Base-by-base conservation (phyloP, 2,888 invertebrate genomes). In the Chrysomela aeneicollis region DNA sequence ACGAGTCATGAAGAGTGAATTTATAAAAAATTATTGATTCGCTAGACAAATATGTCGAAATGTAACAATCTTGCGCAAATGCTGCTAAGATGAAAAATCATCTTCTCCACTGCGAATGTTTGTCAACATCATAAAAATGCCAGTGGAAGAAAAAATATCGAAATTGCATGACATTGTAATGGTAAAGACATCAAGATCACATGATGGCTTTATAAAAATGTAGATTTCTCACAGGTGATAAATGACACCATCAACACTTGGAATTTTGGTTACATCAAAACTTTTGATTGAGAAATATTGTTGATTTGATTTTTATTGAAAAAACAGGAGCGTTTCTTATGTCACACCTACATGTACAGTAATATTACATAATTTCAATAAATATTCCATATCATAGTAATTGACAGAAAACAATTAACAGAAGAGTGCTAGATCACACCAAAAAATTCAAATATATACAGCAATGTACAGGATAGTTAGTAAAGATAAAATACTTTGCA, bases 401-500 rank as follows among this genome's bases (percentile, higher is more conserved):
- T 49, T 49, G 19, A 49, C 49, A 42, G 12, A 47, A 47, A 47
- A 47, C 17, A 47, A 47, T 47, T 18, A 49, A 49, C n/a, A n/a
- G n/a, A 49, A 49, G 19, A 49, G 66, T 61, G 55, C 57, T 64
- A 53, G 59, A 63, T 66, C 62, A 55, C 68, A 65, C 65, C 61
- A 50, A 61, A 66, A 15, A 61, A 57, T 61, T 68, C 26, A 71
- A 68, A 53, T 73, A 72, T 73, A 65, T 73, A 73, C 73, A 73
- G 66, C 72, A 73, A 72, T 73, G 70, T 73, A 73, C 73, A 73
- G 66, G 68, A 64, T 65, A 66, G 63, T 68, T 66, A 68, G 54
- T 63, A 66, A 62, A 68, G 64, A 35, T 54, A 67, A 68, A 67
- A 53, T 54, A 67, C 54, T 62, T 51, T 66, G 67, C 66, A 68